Base-by-base conservation (phyloP, 2,113 vertebrate species). In the Lathamus discolor region DNA sequence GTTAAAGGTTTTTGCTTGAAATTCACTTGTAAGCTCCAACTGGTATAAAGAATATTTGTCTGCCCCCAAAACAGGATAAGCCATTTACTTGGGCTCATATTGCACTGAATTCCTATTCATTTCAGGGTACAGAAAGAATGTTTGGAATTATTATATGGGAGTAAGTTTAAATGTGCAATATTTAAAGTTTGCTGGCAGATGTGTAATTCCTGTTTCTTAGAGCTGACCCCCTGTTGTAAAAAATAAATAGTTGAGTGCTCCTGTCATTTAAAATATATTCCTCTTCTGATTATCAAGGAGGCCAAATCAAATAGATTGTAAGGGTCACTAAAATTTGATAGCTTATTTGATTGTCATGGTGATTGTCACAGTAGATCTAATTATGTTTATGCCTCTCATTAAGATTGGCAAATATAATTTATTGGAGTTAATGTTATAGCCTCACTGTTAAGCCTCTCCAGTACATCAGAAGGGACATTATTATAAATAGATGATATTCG, bases 401-500 rank as follows among this genome's bases (percentile, higher is more conserved):
- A 46, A 76, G 62, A 69, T 49, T 68, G 33, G 27, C 33, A 85
- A 85, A 73, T 78, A 82, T 4, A 68, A 43, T 93, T 90, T 79
- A 85, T 90, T 84, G 62, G 35, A 64, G 20, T 73, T 73, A 59
- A 41, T 61, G 33, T 73, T 91, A 17, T 1, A 93, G 59, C 62
- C 62, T 87, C 63, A 82, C 62, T 85, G n/a, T 78, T 84, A 64
- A 24, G 9, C 66, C 35, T 94, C 28, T 85, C 57, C 55, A 82
- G 66, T 68, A 68, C 9, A 57, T 90, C 44, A 79, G 70, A 92
- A 79, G 59, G 72, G 67, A 66, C 35, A 16, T 76, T 87, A 85
- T 85, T 94, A 79, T 93, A 91, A 93, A 93, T 73, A 90, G 84
- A 72, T 90, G 7, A 35, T 75, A 61, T 88, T 72, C 54, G 28